Percentiles rank a stretch among this genome's conserved stretches.
phyloP scores from a whole-genome alignment of 2,113 vertebrate species.

The Tylochromis polylepis region DNA sequence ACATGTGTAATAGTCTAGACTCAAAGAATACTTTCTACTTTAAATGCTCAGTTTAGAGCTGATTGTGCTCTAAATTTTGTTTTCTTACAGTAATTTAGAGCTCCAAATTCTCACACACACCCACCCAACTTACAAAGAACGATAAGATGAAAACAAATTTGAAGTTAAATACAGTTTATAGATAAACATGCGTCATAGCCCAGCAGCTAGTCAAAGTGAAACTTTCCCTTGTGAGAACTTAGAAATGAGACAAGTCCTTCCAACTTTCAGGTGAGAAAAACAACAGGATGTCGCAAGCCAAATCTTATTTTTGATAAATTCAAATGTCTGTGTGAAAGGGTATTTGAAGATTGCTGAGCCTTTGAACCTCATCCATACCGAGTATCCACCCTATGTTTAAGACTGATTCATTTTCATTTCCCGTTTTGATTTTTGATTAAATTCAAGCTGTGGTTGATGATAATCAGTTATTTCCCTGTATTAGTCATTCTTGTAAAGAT shows the following conservation, averaged over 20 bases:
- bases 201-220: conserved; percentile 42
- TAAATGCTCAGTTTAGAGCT: neutral
- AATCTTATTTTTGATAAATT: neutral
- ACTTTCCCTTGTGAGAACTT: conserved; percentile 44
- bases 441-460: neutral
- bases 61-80: neutral
- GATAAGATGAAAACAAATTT: neutral
- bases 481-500: neutral
- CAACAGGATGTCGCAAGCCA: conserved; percentile 46
- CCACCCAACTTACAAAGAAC: neutral
- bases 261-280: conserved; percentile 51
- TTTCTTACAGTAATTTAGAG: neutral
- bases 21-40: neutral
- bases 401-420: neutral
- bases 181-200: conserved; percentile 4
- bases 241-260: conserved; percentile 6
- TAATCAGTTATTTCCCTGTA: neutral
- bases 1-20: neutral
- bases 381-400: neutral
- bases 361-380: neutral
- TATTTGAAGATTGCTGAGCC: neutral
- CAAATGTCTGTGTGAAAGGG: neutral
- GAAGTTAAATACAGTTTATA: conserved; percentile 13
- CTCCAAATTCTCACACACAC: neutral
- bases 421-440: neutral